Base-by-base conservation (phyloP, 2,113 vertebrate genomes). In the Tychaedon coryphoeus region DNA sequence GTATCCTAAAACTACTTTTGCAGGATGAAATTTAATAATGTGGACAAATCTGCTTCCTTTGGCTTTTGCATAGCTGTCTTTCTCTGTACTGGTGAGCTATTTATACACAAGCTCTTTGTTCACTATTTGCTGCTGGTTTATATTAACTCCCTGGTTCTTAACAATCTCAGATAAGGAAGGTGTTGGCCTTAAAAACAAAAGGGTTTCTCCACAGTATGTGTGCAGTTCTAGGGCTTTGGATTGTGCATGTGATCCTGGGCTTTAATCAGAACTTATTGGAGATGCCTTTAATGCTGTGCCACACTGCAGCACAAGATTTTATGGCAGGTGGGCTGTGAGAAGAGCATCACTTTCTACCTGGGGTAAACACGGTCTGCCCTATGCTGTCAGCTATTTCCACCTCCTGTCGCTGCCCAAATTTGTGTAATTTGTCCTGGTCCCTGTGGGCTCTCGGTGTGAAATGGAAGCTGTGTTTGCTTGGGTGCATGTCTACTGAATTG, bases 361-460 rank as follows among this genome's bases (percentile, higher is more conserved):
- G 26, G 19, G 10, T 70, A 80, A 70, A 45, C 60, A n/a, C 19
- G n/a, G 17, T 38, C 25, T 62, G 34, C 42, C 29, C 47, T 51
- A 0, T 36, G 19, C 42, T 47, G 40, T 25, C n/a, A 42, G 13
- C 5, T 82, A 53, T 56, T 92, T 73, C 40, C 36, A 65, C 40
- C 40, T 76, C 16, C 3, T 17, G 10, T 33, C 70, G 8, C 45
- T 76, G 23, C 24, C 45, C 6, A 9, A 48, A 51, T 84, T 71
- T 0, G 0, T 58, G 50, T 19, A 1, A 1, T 74, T 77, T 65
- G 26, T 62, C 33, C 18, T 71, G 29, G 23, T 62, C 16, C 0
- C 1, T 19, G 38, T 38, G 60, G n/a, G 26, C 66, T 76, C 23
- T 43, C 72, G 67, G 34, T 33, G 58, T 73, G 79, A 91, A 51